Percentiles rank a stretch among this genome's conserved stretches.
Conservation (phyloP, 1,140 invertebrate species). For the Tyrophagus putrescentiae region DNA sequence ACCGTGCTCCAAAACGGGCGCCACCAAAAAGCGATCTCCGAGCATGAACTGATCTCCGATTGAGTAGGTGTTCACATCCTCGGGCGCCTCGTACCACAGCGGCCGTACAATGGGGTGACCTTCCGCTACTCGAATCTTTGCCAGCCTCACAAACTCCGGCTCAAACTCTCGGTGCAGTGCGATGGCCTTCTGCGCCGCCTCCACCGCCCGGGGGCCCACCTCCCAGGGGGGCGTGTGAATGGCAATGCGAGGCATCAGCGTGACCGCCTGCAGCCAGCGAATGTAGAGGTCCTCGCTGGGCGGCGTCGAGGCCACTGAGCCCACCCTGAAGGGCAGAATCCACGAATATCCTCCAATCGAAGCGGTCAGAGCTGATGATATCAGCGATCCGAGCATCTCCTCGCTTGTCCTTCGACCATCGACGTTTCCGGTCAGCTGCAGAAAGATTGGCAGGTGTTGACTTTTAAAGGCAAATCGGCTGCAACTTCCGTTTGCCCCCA, state of each 20-base stretch:
- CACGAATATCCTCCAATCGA: not conserved
- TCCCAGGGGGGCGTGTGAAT: not conserved
- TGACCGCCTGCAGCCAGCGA: conserved; percentile 74
- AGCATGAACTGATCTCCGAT: conserved; percentile 50
- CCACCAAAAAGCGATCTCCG: conserved; percentile 66
- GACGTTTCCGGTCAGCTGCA: too few relatives aligned
- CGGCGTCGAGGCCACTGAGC: conserved; percentile 34
- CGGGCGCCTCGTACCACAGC: conserved; percentile 36
- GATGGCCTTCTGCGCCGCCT: not conserved
- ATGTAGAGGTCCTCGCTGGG: conserved; percentile 77
- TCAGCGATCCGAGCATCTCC: too few relatives aligned
- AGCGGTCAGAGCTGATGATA: not conserved
- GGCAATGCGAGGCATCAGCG: conserved; percentile 53
- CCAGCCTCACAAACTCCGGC: not conserved
- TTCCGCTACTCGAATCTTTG: conserved; percentile 16
- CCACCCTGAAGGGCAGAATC: conserved; percentile 7
- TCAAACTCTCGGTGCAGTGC: too few relatives aligned
- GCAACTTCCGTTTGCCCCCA: too few relatives aligned
- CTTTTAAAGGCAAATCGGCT: too few relatives aligned
- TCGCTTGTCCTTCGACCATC: too few relatives aligned
- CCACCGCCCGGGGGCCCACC: not conserved
- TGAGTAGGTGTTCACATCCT: conserved; percentile 30
- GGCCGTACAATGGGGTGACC: conserved; percentile 33
- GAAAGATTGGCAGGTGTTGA: too few relatives aligned
- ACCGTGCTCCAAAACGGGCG: conserved; percentile 57